These are phyloP conservation scores for Campoletis raptor DNA, from an alignment of 2,888 invertebrate genomes.

Conservation along the genomic window DNA sequence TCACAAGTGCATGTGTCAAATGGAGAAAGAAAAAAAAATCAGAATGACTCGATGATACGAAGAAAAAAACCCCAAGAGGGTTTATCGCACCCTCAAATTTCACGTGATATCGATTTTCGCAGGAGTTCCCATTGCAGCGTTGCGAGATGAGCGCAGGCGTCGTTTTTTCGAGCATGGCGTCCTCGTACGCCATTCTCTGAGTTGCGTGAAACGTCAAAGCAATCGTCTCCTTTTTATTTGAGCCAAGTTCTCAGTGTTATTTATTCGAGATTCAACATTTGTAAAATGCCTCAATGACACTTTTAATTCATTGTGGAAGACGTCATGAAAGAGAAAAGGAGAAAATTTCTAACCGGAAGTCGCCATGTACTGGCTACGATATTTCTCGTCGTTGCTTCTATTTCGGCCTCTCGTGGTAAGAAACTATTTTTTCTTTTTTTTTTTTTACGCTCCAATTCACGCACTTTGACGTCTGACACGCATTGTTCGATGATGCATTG, in stretches of 20 bases:
- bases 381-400: constrained; percentile 53
- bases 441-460: background rate
- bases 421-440: constrained; percentile 23
- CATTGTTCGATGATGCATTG: constrained; percentile 2
- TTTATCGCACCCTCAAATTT: constrained; percentile 70
- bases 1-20: background rate
- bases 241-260: constrained; percentile 3
- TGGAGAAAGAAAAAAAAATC: background rate
- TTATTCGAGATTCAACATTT: background rate
- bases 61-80: constrained; percentile 12
- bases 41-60: background rate
- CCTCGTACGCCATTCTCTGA: constrained; percentile 34
- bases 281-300: constrained; percentile 48
- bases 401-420: constrained; percentile 68
- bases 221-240: constrained; percentile 10
- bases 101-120: constrained; percentile 76
- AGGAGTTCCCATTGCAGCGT: constrained; percentile 37
- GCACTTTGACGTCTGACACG: constrained; percentile 20
- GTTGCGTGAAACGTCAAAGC: constrained; percentile 32
- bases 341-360: constrained; percentile 59
- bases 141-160: constrained; percentile 71
- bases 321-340: constrained; percentile 40
- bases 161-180: constrained; percentile 58
- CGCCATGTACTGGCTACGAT: constrained; percentile 42
- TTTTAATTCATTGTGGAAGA: constrained; percentile 12